Evolutionary conservation across 2,888 invertebrate species (phyloP), one percentile per base, ranked within the genome.

Genomic region (Pristionchus mayeri): DNA sequence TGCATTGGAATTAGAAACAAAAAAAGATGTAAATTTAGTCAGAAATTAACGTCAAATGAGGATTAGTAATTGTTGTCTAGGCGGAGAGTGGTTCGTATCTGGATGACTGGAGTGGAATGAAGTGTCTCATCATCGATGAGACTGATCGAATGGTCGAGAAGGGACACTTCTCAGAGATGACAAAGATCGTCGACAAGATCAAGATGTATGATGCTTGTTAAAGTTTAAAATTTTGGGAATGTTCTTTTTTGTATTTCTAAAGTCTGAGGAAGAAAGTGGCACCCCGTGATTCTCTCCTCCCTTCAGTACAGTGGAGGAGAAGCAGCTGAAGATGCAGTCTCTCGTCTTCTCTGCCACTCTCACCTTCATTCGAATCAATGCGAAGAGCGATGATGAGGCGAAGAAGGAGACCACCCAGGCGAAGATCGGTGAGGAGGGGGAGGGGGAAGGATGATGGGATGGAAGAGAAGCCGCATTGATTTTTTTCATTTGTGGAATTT

Each of bases 261-360:
- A n/a, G n/a, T n/a, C n/a, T n/a, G n/a, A n/a, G n/a, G n/a, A n/a
- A n/a, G n/a, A n/a, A n/a, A n/a, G n/a, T n/a, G n/a, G n/a, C n/a
- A n/a, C n/a, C n/a, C n/a, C n/a, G n/a, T n/a, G n/a, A n/a, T n/a
- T n/a, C 21, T 21, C 54, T 21, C 24, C 24, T 24, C 24, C 57
- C 7, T 57, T 52, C 34, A 80, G 80, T 0, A 50, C 76, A 3
- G 48, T 50, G 24, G 76, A 78, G 30, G 76, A 78, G 9, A 50
- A 48, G 76, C 50, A 50, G 21, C 21, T 48, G n/a, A 80, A 80
- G 44, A 94, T 98, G 2, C 98, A 99, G 94, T 98, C 96, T 92
- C 97, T 98, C 93, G 96, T 99, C 0, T 98, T 98, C 94, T 99
- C 98, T 0, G 99, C 99, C 21, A 99, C 99, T 0, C 94, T 99